Base-by-base conservation (phyloP, 2,888 invertebrate genomes). In the Eubasilissa splendida region DNA sequence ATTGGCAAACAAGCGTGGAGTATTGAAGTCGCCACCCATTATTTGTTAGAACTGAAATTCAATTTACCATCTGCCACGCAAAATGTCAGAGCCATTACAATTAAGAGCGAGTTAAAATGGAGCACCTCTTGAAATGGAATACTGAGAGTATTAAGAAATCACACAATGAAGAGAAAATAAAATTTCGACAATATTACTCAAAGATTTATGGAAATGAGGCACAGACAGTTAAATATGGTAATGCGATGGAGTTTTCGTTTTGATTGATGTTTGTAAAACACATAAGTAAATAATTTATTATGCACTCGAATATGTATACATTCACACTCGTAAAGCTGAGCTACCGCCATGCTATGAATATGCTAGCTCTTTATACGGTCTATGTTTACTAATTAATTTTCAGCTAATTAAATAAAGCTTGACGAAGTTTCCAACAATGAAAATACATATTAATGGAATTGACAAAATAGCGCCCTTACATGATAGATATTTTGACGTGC, bases 201-300 rank as follows among this genome's bases (percentile, higher is more conserved):
- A 52, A 52, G 52, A 70, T 70, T 70, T 70, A 54, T 73, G 71
- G 33, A 73, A 56, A 31, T 73, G 22, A 31, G 71, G 9, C 11
- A 58, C 11, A 9, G 71, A 73, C 33, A 56, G 11, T 73, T 56
- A 73, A 73, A 58, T 73, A 58, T 73, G 71, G 12, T 73, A 73
- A 73, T 73, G 33, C 42, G 54, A 12, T 42, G 12, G 33, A 60
- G 60, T 42, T 42, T 42, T 7, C 7, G 4, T 42, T 42, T 42
- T 42, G 42, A 42, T 42, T 7, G 42, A 42, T 42, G 42, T 42
- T 42, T 42, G 42, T 7, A 42, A 42, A 42, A 42, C 42, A 42
- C 0, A 42, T 42, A 5, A 5, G 42, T 42, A 42, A 4, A 42
- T 42, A 42, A 42, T 42, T 42, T 7, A 42, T 42, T 42, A 42